A percentile compares a stretch with the other conserved stretches of the same genome.
Evolutionary conservation across 2,113 vertebrate species (phyloP).

Genomic region (Pachypanchax playfairii): DNA sequence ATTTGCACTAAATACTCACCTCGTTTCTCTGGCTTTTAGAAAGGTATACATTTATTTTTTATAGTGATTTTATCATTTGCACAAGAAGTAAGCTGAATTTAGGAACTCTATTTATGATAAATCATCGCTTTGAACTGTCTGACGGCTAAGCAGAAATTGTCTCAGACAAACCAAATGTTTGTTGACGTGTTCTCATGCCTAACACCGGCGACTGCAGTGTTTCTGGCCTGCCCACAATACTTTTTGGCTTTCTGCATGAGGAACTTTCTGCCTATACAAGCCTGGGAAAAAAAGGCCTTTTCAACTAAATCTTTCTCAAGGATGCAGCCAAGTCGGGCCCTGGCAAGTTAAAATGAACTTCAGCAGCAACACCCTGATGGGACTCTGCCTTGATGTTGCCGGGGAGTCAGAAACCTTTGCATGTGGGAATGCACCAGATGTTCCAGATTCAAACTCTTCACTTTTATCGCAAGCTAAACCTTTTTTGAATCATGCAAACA

Average conservation of each 20-base stretch:
- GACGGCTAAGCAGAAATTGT: not conserved
- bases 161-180: not conserved
- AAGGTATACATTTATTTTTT: no score
- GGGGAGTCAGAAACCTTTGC: no score
- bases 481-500: not conserved
- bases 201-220: not conserved
- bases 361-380: no score
- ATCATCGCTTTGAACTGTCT: not conserved
- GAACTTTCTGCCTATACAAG: not conserved
- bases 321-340: slow-evolving; percentile 10
- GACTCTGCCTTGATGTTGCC: no score
- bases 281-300: slow-evolving; percentile 8
- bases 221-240: not conserved
- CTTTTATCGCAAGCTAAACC: no score
- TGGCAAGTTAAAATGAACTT: slow-evolving; percentile 8
- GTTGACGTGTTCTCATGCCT: not conserved
- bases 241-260: not conserved
- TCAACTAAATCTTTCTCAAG: slow-evolving; percentile 6
- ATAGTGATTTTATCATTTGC: no score
- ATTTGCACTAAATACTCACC: no score
- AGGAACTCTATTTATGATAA: no score
- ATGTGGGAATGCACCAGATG: slow-evolving; percentile 4
- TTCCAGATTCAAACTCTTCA: not conserved
- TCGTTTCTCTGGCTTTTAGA: no score
- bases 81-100: no score